Base-by-base conservation (phyloP, 2,113 vertebrate genomes). In the Vanacampus margaritifer region DNA sequence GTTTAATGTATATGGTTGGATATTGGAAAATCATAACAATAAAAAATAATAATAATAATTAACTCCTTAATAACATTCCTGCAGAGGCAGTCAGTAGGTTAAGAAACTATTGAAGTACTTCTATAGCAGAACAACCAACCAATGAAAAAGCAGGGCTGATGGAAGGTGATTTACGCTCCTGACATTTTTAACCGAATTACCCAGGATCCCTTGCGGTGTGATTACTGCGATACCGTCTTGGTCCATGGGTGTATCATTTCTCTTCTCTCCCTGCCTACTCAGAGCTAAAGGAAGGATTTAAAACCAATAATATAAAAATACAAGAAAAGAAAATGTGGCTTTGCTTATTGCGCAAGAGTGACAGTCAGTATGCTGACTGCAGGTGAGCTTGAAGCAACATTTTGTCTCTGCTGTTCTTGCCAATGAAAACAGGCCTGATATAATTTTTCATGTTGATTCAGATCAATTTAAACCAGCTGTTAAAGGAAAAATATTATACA, bases 181-280 rank as follows among this genome's bases (percentile, higher is more conserved):
- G 90, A 90, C 91, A 92, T 92, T 86, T 86, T 80, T 93, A 92
- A 93, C 90, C 84, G 88, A 92, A 92, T 92, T 92, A 92, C 89
- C 87, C 79, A 60, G 79, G 82, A 88, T 90, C 86, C 88, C 59
- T 86, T 86, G 90, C 87, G 70, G 75, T 73, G 82, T 81, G 89
- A 91, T 91, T 91, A 88, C 89, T 81, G 79, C 90, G 84, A 91
- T 88, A 85, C 87, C 87, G 81, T 79, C 74, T 79, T 66, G 48
- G 65, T 77, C 80, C 68, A 74, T 70, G 75, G 64, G 76, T 63
- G 61, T 74, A 45, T 77, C 58, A 51, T 66, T 76, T 78, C 14
- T 39, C 51, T 76, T 74, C 45, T 79, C 61, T 17, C 59, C 65
- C 67, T 73, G 64, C 65, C 79, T 36, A 70, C 65, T 65, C 64